A percentile compares a stretch with the other conserved stretches of the same genome.
phyloP scores from a whole-genome alignment of 2,797 vertebrate genomes.

The Otolemur crassicaudatus region DNA sequence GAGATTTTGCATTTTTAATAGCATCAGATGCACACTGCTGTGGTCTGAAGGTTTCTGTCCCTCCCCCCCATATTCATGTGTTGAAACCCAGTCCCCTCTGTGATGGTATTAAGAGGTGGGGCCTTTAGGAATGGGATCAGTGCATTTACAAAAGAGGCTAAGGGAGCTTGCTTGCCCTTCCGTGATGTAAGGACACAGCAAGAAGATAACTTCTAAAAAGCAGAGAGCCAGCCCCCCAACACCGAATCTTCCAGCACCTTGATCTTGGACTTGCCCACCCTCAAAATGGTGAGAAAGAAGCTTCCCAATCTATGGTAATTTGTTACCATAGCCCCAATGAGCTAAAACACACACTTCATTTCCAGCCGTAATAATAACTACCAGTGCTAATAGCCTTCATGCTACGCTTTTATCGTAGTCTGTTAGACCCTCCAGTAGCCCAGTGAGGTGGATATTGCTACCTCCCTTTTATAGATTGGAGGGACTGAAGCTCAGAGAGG shows the following conservation, averaged over 20 bases:
- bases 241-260: background rate
- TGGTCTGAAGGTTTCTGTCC: background rate
- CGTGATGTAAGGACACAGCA: background rate
- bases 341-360: background rate
- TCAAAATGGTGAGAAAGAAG: background rate
- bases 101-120: background rate
- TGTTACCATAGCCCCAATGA: background rate
- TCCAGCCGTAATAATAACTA: background rate
- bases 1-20: background rate
- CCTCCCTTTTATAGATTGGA: background rate
- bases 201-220: background rate
- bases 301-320: background rate
- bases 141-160: background rate
- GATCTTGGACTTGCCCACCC: background rate
- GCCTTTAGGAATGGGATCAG: background rate
- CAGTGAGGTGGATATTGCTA: accelerated
- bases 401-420: accelerated
- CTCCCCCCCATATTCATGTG: background rate
- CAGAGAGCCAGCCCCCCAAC: background rate
- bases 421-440: background rate
- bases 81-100: background rate
- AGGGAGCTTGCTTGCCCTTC: background rate
- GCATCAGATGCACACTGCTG: background rate
- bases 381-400: accelerated
- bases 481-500: background rate